Evolutionary conservation across 1,140 invertebrate genomes (phyloP), one percentile per base, ranked within the genome.

Genomic region (Scaptomyza montana): DNA sequence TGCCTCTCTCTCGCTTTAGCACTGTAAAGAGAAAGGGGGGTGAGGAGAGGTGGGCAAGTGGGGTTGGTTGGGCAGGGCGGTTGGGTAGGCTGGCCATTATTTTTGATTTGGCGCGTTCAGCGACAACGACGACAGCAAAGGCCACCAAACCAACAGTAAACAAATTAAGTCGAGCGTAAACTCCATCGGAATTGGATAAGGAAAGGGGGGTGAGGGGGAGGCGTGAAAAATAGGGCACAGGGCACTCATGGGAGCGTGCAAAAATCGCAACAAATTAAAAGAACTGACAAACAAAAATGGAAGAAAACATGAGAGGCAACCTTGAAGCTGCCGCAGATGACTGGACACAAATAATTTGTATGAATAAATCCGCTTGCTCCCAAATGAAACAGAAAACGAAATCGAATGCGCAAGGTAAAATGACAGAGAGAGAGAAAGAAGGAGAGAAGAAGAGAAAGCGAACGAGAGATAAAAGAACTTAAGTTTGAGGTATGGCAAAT

Each of bases 91-190:
- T 53, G 53, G 53, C 57, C 71, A 74, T 74, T 74, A 74, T 74
- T 74, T 74, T 74, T 69, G 71, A 74, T 74, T 74, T 76, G 55
- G 81, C 81, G 74, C 60, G 74, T 36, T 36, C 33, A 36, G 33
- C 33, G 33, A 9, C 69, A 70, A 67, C 77, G 80, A 70, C 78
- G 77, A 64, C 57, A 77, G 79, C 81, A 54, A 86, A 80, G 80
- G 78, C 74, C 81, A 69, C 75, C 78, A 82, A 87, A 87, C 82
- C 82, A 87, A 82, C 82, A 86, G 82, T 86, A 86, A 86, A 86
- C 82, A 87, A 87, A 87, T 87, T 87, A 87, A 87, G 82, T 87
- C 82, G 78, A 87, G 82, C 82, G 82, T 87, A 82, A 87, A 87
- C 57, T 89, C 67, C 75, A 71, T 79, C 81, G 75, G 61, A 43